Base-by-base conservation (phyloP, 2,797 vertebrate species). In the Adelosebastes latens region DNA sequence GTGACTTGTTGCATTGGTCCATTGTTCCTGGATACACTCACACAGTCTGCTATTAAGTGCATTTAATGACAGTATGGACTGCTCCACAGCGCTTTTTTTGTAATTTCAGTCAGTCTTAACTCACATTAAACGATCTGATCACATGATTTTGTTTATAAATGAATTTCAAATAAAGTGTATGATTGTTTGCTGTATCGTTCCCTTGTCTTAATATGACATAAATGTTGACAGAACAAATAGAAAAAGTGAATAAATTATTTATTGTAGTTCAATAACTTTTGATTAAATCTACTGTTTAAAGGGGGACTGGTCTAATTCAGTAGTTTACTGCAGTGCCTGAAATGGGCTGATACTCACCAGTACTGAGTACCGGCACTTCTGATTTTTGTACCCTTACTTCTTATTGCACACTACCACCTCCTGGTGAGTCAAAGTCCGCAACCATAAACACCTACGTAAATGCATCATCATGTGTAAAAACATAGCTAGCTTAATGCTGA, bases 121-220 rank as follows among this genome's bases (percentile, higher is more conserved):
- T 72, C 62, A 22, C 42, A 39, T 52, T 62, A 58, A 81, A 81
- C 0, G 0, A 68, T 62, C 42, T 64, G 52, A 36, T 71, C 58
- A 27, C 32, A 34, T 73, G 59, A 13, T 52, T 77, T 24, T 76
- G 13, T 60, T 65, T 81, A 52, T 74, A 42, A 79, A 81, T 80
- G 1, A 73, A 36, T 80, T 69, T 75, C 1, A 9, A 82, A 75
- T 85, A 84, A 80, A 84, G 31, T 39, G 24, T 24, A 5, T 14
- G 20, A 32, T 53, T 73, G 63, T 69, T 62, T 71, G 67, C 42
- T 34, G 36, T 24, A 5, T 46, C n/a, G 1, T 34, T 20, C 14
- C 2, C 13, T 34, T 55, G 61, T 22, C 6, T 52, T 25, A 36
- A 63, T 58, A 7, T 20, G 32, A 20, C 12, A 12, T 14, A 39